Base-by-base conservation (phyloP, 2,888 invertebrate genomes). In the Rhimphoctona megacephalus region DNA sequence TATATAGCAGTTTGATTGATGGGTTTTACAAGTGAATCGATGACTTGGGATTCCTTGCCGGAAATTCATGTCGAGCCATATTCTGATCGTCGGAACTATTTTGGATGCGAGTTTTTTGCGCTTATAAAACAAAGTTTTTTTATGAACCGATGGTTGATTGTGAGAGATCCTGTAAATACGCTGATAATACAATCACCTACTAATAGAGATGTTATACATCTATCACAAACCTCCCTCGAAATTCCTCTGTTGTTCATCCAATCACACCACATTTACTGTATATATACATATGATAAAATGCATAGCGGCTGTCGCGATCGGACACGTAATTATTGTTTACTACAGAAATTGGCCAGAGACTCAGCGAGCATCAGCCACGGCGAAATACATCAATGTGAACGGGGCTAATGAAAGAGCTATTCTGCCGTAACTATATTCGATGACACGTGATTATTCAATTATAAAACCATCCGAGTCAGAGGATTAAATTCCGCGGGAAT, bases 261-360 rank as follows among this genome's bases (percentile, higher is more conserved):
- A n/a, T n/a, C n/a, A n/a, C n/a, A n/a, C n/a, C n/a, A n/a, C n/a
- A n/a, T n/a, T n/a, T n/a, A n/a, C n/a, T n/a, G 33, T 33, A 30
- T 19, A 33, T 36, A 52, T n/a, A 33, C 9, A 11, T 22, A 46
- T 61, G 46, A 30, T 66, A 69, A 52, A 77, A 66, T 46, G 54
- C 33, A 49, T 46, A 36, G 85, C 39, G 54, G 74, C 66, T 81
- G 73, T 81, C 78, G 73, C 78, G 84, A 84, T 86, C 84, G 84
- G 81, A 81, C 81, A 74, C 86, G 86, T 86, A 86, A 84, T 86
- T 86, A 86, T 84, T 84, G 84, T 86, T 86, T 81, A 78, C 84
- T 74, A 78, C 84, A 84, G 77, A 86, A 86, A 84, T 84, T 84
- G 81, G 86, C 81, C 69, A 81, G 73, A 78, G 84, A 49, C 83